A percentile compares a stretch with the other conserved stretches of the same genome.
Evolutionary conservation across 1,140 invertebrate species (phyloP).

Genomic region (Intoshia linei): DNA sequence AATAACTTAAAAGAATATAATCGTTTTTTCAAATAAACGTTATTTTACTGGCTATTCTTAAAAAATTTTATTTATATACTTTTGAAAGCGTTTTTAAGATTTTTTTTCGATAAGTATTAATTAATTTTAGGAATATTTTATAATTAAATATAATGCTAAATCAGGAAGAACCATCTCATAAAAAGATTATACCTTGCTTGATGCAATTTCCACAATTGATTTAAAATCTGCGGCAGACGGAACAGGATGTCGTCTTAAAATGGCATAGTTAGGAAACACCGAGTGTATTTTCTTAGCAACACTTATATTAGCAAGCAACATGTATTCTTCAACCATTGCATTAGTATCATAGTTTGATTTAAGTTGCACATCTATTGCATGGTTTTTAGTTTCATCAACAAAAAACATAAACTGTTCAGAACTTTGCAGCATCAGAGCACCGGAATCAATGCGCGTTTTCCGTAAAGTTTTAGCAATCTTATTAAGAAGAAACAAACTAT

Average conservation of each 20-base stretch:
- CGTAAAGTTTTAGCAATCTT: conserved; percentile 41
- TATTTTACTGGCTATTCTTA: too few species aligned
- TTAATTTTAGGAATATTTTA: not conserved
- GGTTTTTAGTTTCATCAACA: not conserved
- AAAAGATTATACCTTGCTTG: conserved; percentile 12
- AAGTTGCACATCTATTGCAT: not conserved
- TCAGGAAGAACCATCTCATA: too few species aligned
- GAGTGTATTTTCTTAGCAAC: conserved; percentile 21
- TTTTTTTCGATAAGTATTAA: not conserved
- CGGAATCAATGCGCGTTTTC: conserved; percentile 4
- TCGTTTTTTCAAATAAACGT: too few species aligned
- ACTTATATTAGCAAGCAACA: conserved; percentile 26
- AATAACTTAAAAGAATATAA: too few species aligned
- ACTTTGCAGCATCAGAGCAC: conserved; percentile 5
- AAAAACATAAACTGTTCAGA: not conserved
- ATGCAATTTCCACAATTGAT: conserved; percentile 18
- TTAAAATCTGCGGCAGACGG: conserved; percentile 21
- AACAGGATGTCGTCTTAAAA: conserved; percentile 18
- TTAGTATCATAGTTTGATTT: conserved; percentile 14
- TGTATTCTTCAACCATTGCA: conserved; percentile 25
- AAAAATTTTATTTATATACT: too few species aligned
- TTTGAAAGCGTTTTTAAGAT: too few species aligned
- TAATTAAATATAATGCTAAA: not conserved
- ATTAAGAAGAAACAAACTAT: conserved; percentile 45
- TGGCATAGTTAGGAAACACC: conserved; percentile 17